Evolutionary conservation across 2,888 invertebrate genomes (phyloP).

Genomic region (Plusia festucae): DNA sequence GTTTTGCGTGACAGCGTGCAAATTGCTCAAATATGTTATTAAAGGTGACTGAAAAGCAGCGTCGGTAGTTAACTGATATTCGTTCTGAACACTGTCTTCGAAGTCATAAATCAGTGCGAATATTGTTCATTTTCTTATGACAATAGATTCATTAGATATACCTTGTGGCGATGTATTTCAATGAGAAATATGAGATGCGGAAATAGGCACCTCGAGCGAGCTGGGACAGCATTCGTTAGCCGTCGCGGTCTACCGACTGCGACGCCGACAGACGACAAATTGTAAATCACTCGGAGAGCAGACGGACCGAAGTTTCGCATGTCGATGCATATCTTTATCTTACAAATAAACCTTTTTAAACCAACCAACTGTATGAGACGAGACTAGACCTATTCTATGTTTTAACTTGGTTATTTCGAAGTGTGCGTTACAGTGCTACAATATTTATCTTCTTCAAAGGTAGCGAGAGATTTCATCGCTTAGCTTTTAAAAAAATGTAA

Average conservation of each 20-base stretch:
- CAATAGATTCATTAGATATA: constrained; percentile 45
- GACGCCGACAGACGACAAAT: constrained; percentile 73
- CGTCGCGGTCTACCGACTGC: constrained; percentile 74
- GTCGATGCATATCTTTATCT: constrained; percentile 68
- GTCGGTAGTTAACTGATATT: constrained; percentile 61
- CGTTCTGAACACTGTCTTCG: constrained; percentile 28
- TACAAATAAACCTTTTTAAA: constrained; percentile 61
- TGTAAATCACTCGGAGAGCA: constrained; percentile 76
- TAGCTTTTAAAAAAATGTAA: constrained; percentile 43
- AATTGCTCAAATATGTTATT: constrained; percentile 75
- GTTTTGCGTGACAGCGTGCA: constrained; percentile 80
- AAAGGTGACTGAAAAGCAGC: constrained; percentile 70
- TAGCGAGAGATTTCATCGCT: constrained; percentile 32
- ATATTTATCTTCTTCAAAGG: constrained; percentile 24
- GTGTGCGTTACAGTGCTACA: constrained; percentile 11
- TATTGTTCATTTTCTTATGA: constrained; percentile 29
- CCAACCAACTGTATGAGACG: constrained; percentile 39
- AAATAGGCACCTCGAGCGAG: constrained; percentile 72
- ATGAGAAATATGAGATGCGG: constrained; percentile 80
- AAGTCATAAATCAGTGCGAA: constrained; percentile 39
- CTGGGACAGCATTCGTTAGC: constrained; percentile 72
- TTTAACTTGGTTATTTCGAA: constrained; percentile 2
- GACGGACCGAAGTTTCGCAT: constrained; percentile 66
- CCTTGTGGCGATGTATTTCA: constrained; percentile 66
- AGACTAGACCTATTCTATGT: constrained; percentile 27